A percentile compares a stretch with the other conserved stretches of the same genome.
phyloP scores from a whole-genome alignment of 2,113 vertebrate species.

The Willisornis vidua region DNA sequence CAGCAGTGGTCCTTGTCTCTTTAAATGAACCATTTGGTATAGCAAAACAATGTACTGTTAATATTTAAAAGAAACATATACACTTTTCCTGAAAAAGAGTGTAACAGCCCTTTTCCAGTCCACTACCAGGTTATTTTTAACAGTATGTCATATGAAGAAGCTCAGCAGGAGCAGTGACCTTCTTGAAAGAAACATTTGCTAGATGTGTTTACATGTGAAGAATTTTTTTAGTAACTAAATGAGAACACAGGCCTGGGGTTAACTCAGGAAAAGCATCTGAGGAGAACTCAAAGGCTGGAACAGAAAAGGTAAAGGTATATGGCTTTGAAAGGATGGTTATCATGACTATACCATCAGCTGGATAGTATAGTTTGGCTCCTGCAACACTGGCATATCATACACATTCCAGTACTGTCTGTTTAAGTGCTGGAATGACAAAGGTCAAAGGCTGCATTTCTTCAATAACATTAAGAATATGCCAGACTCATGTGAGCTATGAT shows the following conservation, averaged over 20 bases:
- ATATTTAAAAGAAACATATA: background rate
- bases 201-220: background rate
- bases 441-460: background rate
- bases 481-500: background rate
- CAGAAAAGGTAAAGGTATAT: background rate
- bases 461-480: background rate
- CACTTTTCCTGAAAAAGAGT: background rate
- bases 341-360: background rate
- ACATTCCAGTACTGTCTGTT: background rate
- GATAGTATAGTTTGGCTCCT: background rate
- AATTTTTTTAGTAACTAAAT: background rate
- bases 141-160: background rate
- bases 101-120: background rate
- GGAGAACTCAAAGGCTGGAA: background rate
- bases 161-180: background rate
- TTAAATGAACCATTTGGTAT: background rate
- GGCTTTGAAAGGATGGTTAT: background rate
- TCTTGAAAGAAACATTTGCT: background rate
- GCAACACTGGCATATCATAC: background rate
- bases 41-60: background rate
- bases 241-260: background rate
- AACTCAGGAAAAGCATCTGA: rapidly evolving
- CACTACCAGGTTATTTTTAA: background rate
- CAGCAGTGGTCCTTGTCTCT: background rate
- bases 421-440: background rate